Conservation (phyloP, 1,140 invertebrate genomes). For the Musca vetustissima region DNA sequence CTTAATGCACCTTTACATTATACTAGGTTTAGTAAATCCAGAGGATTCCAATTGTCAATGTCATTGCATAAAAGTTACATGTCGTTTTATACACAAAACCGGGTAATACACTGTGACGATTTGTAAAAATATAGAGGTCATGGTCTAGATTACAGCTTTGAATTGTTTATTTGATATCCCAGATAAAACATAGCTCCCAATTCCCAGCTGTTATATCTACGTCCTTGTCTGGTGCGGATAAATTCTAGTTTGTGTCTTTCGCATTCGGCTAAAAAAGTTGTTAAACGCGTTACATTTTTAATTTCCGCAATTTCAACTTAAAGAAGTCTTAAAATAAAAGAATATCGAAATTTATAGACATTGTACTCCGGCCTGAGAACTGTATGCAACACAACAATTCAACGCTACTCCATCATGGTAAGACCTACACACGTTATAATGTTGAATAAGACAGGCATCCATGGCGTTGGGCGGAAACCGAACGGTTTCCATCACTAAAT, state of each 20-base stretch:
- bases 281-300: slow-evolving; percentile 54
- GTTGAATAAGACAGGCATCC: slow-evolving; percentile 22
- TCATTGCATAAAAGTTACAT: no score
- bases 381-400: neutral
- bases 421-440: slow-evolving; percentile 26
- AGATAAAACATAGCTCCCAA: no score
- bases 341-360: slow-evolving; percentile 57
- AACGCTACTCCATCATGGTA: neutral
- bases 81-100: no score
- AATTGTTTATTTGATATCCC: no score
- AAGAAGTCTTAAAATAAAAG: slow-evolving; percentile 56
- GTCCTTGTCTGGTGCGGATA: neutral
- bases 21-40: no score
- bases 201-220: no score
- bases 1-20: no score
- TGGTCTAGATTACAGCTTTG: no score
- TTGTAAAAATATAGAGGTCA: no score
- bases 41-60: no score
- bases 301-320: slow-evolving; percentile 57
- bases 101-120: no score
- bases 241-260: neutral
- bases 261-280: slow-evolving; percentile 17
- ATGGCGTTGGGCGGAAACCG: neutral
- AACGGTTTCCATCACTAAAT: neutral
- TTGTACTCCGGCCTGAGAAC: slow-evolving; percentile 26